These are phyloP conservation scores for Drosophila colorata DNA, from an alignment of 2,888 invertebrate genomes.

Conservation along the genomic window DNA sequence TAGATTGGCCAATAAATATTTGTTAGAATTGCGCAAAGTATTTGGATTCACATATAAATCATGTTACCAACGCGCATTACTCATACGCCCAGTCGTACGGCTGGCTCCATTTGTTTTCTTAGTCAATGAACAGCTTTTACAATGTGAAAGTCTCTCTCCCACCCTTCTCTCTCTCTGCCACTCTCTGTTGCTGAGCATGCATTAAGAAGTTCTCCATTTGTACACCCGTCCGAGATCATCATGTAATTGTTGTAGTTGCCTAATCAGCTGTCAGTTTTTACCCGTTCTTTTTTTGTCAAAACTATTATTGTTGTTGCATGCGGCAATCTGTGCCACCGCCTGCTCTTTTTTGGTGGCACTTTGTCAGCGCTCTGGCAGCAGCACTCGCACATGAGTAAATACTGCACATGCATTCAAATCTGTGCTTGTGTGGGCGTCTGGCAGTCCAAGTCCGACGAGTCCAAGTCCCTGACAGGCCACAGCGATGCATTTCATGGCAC, in stretches of 20 bases:
- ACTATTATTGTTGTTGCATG: slow-evolving; percentile 32
- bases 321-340: slow-evolving; percentile 35
- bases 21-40: slow-evolving; percentile 14
- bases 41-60: slow-evolving; percentile 8
- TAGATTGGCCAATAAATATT: slow-evolving; percentile 13
- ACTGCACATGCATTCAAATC: background rate
- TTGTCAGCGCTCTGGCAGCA: slow-evolving; percentile 37
- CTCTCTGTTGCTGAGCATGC: too few relatives aligned
- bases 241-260: slow-evolving; percentile 12
- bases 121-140: slow-evolving; percentile 14
- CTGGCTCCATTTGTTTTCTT: slow-evolving; percentile 5
- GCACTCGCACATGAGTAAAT: slow-evolving; percentile 10
- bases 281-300: background rate
- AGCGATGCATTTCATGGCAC: slow-evolving; percentile 39
- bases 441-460: slow-evolving; percentile 25
- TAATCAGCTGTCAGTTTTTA: slow-evolving; percentile 30
- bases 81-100: slow-evolving; percentile 9
- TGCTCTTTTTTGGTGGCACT: slow-evolving; percentile 23
- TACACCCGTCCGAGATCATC: slow-evolving; percentile 9
- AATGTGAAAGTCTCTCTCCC: background rate
- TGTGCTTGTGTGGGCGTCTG: slow-evolving; percentile 41
- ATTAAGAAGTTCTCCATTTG: background rate
- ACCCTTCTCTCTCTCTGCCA: background rate
- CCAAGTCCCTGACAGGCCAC: slow-evolving; percentile 15
- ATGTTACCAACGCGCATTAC: slow-evolving; percentile 11